Conservation (phyloP, 1,140 invertebrate species). For the Scylla paramamosain region DNA sequence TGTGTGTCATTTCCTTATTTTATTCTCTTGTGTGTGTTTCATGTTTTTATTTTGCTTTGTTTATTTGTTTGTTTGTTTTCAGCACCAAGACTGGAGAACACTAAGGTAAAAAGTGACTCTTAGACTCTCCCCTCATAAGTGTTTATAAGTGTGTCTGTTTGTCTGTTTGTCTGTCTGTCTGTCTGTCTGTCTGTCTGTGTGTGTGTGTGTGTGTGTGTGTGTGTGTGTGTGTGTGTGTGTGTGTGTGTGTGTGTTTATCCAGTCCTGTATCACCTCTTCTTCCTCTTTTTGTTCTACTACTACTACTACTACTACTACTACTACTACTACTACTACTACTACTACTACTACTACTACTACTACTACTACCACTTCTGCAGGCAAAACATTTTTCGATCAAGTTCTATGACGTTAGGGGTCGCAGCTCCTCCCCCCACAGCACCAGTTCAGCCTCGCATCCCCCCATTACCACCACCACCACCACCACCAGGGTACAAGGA, state of each 20-base stretch:
- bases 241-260: too few relatives aligned
- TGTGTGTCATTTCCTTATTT: too few relatives aligned
- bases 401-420: constrained; percentile 72
- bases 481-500: constrained; percentile 55
- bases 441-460: constrained; percentile 72
- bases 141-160: constrained; percentile 1
- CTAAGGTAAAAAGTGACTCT: constrained; percentile 77
- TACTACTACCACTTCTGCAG: too few relatives aligned
- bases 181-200: too few relatives aligned
- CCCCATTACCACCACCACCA: constrained; percentile 71
- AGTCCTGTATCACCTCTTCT: too few relatives aligned
- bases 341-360: too few relatives aligned
- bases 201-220: too few relatives aligned
- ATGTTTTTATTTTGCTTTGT: constrained; percentile 22
- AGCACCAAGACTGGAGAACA: constrained; percentile 83
- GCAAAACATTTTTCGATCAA: constrained; percentile 69
- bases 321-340: too few relatives aligned
- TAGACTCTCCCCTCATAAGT: constrained; percentile 80
- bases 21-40: too few relatives aligned
- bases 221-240: too few relatives aligned
- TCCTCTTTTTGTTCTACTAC: too few relatives aligned
- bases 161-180: constrained; percentile 19
- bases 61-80: constrained; percentile 76
- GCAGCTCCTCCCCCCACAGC: constrained; percentile 74
- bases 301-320: too few relatives aligned